These are phyloP conservation scores for Ladona fulva DNA, from an alignment of 1,140 invertebrate species.

Conservation along the genomic window DNA sequence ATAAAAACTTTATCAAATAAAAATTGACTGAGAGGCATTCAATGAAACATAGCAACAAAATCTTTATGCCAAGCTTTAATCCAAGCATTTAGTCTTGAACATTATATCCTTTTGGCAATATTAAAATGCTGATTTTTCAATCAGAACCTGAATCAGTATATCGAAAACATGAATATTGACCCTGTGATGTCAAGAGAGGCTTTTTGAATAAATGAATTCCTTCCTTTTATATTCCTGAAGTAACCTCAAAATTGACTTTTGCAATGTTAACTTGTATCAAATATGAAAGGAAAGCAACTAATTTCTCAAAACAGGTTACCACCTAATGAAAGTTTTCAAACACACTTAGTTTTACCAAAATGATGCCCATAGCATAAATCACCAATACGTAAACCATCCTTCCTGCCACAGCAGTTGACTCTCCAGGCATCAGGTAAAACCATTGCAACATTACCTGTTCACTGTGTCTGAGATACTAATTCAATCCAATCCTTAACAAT, in stretches of 20 bases:
- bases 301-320: too few relatives aligned
- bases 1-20: too few relatives aligned
- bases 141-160: neutral
- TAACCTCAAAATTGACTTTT: neutral
- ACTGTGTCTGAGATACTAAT: neutral
- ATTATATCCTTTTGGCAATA: too few relatives aligned
- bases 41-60: conserved; percentile 1
- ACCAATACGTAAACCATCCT: neutral
- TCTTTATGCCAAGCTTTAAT: neutral
- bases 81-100: neutral
- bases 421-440: neutral
- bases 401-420: neutral
- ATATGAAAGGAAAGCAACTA: too few relatives aligned
- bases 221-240: neutral
- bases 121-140: too few relatives aligned
- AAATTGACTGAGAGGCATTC: neutral
- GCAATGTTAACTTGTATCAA: too few relatives aligned
- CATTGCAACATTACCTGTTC: neutral
- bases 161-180: too few relatives aligned
- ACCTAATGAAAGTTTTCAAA: neutral
- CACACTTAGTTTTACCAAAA: neutral
- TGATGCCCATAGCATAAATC: neutral
- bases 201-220: neutral
- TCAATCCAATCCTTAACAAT: neutral
- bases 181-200: too few relatives aligned